Conservation (phyloP, 2,888 invertebrate genomes). For the Drosophila testacea region DNA sequence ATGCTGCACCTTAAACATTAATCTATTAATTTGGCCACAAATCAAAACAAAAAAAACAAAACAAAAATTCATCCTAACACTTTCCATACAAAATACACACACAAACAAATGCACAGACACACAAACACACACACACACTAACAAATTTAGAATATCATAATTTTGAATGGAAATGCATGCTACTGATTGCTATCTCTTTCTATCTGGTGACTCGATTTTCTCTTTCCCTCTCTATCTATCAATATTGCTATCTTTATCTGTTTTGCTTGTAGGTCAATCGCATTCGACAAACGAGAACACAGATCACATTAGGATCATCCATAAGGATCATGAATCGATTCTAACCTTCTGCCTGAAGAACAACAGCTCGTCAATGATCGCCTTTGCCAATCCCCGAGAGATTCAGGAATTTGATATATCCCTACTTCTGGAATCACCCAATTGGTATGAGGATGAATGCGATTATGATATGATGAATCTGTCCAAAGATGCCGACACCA, state of each 20-base stretch:
- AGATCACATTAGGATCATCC: slow-evolving; percentile 97
- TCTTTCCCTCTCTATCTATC: slow-evolving; percentile 3
- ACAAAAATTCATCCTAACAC: too few relatives aligned
- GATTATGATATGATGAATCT: slow-evolving; percentile 97
- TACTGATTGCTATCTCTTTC: slow-evolving; percentile 12
- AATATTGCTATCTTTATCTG: slow-evolving; percentile 19
- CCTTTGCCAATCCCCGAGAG: slow-evolving; percentile 97
- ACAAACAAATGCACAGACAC: neutral
- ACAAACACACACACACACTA: neutral
- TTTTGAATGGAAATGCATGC: slow-evolving; percentile 5
- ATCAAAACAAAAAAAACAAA: too few relatives aligned
- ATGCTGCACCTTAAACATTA: slow-evolving; percentile 2
- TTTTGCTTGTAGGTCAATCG: slow-evolving; percentile 61
- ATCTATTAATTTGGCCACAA: slow-evolving; percentile 18
- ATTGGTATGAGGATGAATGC: slow-evolving; percentile 98
- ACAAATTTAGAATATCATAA: slow-evolving; percentile 1
- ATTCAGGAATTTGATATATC: slow-evolving; percentile 99
- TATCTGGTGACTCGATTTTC: slow-evolving; percentile 1
- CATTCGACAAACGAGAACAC: slow-evolving; percentile 80
- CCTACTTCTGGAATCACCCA: slow-evolving; percentile 93
- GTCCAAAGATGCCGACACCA: slow-evolving; percentile 89
- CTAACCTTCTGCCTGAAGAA: slow-evolving; percentile 98
- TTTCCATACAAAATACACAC: neutral
- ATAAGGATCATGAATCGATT: slow-evolving; percentile 99
- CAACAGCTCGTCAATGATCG: slow-evolving; percentile 93